These are phyloP conservation scores for Denticeps clupeoides DNA, from an alignment of 2,797 vertebrate genomes.

Conservation along the genomic window DNA sequence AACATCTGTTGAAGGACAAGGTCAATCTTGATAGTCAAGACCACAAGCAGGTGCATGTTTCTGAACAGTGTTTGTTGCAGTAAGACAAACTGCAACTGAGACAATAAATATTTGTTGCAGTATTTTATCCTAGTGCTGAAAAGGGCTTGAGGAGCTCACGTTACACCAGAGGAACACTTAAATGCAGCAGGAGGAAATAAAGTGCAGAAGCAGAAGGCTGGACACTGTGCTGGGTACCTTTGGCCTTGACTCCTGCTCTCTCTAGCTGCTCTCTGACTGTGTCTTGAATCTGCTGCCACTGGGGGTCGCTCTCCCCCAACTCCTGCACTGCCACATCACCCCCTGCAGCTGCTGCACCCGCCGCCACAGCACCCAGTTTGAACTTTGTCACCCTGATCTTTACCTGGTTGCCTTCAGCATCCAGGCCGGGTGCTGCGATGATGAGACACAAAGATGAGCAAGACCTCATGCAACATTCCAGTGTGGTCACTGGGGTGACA, in stretches of 20 bases:
- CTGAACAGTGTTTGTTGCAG: too few relatives aligned
- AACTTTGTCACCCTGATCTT: constrained; percentile 89
- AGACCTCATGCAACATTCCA: constrained; percentile 44
- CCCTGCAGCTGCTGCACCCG: constrained; percentile 24
- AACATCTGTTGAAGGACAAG: too few relatives aligned
- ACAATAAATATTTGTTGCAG: too few relatives aligned
- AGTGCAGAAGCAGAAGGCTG: too few relatives aligned
- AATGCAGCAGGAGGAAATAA: too few relatives aligned
- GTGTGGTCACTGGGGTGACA: too few relatives aligned
- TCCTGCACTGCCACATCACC: constrained; percentile 69
- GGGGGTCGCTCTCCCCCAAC: constrained; percentile 78
- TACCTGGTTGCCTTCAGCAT: constrained; percentile 70
- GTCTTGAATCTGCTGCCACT: constrained; percentile 86
- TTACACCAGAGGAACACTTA: too few relatives aligned
- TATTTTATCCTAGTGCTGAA: too few relatives aligned
- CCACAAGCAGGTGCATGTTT: too few relatives aligned
- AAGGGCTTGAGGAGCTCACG: too few relatives aligned
- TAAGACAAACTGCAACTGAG: too few relatives aligned
- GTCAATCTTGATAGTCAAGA: too few relatives aligned
- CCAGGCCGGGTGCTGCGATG: constrained; percentile 56
- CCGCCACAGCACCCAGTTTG: constrained; percentile 54
- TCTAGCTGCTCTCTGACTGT: constrained; percentile 93
- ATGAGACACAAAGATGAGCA: constrained; percentile 57
- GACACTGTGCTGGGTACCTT: constrained; percentile 77
- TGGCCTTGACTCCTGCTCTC: constrained; percentile 88